These are phyloP conservation scores for Notechis scutatus DNA, from an alignment of 2,113 vertebrate species.

Conservation along the genomic window DNA sequence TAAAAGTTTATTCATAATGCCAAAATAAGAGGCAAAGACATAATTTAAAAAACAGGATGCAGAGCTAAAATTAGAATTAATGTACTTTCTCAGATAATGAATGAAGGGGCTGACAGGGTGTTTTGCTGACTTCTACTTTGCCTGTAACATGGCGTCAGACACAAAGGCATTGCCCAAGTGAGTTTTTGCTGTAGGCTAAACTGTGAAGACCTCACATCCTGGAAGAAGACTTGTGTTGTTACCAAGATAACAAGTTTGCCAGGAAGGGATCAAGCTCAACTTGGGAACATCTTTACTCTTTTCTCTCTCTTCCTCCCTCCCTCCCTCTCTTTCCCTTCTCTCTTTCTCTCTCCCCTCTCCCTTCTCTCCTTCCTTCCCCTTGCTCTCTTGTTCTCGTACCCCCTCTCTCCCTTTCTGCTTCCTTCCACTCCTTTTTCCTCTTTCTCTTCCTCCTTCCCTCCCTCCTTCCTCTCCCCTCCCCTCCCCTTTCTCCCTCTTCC, in stretches of 20 bases:
- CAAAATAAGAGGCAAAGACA: not conserved
- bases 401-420: too few relatives aligned
- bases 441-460: too few relatives aligned
- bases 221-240: not conserved
- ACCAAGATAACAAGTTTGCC: not conserved
- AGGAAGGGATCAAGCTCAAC: not conserved
- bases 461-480: too few relatives aligned
- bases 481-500: too few relatives aligned
- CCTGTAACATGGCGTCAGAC: not conserved
- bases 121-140: not conserved
- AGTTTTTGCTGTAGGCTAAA: not conserved
- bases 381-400: too few relatives aligned
- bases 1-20: not conserved
- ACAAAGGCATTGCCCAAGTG: not conserved
- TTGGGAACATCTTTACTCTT: not conserved
- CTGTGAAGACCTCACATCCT: not conserved
- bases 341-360: too few relatives aligned
- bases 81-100: not conserved
- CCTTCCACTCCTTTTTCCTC: too few relatives aligned
- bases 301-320: accelerated
- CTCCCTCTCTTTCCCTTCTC: not conserved
- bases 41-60: not conserved
- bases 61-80: not conserved
- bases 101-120: not conserved
- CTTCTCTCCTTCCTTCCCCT: too few relatives aligned